A percentile compares a stretch with the other conserved stretches of the same genome.
phyloP scores from a whole-genome alignment of 2,888 invertebrate genomes.

The Ormyrus pomaceus region DNA sequence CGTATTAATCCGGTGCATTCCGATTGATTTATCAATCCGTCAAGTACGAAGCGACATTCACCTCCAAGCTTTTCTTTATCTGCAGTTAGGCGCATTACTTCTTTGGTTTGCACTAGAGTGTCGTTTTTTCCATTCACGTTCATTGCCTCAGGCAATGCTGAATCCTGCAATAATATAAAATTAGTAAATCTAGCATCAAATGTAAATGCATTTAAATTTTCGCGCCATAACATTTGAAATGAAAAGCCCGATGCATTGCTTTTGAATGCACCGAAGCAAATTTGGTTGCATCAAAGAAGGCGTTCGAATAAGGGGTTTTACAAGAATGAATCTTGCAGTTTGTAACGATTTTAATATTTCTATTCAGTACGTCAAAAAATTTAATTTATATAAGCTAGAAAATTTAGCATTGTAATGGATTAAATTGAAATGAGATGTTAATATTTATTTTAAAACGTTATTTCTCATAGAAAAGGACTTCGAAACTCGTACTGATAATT shows the following conservation, averaged over 20 bases:
- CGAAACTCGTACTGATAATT: too few relatives aligned
- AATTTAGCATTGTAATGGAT: too few relatives aligned
- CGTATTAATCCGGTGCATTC: conserved; percentile 73
- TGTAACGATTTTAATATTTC: too few relatives aligned
- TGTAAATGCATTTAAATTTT: conserved; percentile 32
- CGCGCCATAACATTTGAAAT: not conserved
- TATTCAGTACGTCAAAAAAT: too few relatives aligned
- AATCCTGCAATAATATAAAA: not conserved
- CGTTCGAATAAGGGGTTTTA: conserved; percentile 31
- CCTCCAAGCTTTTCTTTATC: conserved; percentile 71
- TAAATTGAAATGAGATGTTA: too few relatives aligned
- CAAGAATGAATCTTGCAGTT: not conserved
- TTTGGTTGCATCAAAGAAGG: conserved; percentile 47
- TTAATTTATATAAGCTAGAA: too few relatives aligned
- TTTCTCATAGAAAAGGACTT: too few relatives aligned
- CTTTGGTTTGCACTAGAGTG: not conserved
- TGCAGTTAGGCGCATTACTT: conserved; percentile 53
- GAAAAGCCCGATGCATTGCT: conserved; percentile 4
- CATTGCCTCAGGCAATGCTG: not conserved
- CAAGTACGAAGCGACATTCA: conserved; percentile 72
- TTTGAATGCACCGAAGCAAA: conserved; percentile 17
- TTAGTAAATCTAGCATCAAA: conserved; percentile 10
- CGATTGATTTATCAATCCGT: conserved; percentile 71
- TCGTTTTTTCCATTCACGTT: not conserved
- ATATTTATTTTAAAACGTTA: too few relatives aligned